Percentiles rank a stretch among this genome's conserved stretches.
Evolutionary conservation across 2,113 vertebrate species (phyloP).

Genomic region (Heliornis fulica): DNA sequence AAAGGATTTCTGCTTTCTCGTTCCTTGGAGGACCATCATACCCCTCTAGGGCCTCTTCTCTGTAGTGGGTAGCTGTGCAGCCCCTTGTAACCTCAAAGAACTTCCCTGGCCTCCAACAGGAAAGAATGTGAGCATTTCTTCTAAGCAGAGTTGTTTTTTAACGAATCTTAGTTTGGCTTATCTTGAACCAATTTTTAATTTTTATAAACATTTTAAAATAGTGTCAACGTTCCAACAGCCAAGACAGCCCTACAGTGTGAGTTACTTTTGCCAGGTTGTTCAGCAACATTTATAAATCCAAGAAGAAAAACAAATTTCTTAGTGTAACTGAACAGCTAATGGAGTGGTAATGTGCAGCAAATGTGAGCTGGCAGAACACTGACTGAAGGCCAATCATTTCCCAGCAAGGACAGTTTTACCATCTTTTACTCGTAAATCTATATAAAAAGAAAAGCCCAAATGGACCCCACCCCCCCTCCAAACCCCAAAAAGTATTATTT

Average conservation of each 20-base stretch:
- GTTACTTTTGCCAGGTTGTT: background rate
- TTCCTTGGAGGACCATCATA: background rate
- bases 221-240: background rate
- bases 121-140: background rate
- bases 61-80: background rate
- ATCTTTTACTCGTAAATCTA: background rate
- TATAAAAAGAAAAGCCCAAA: background rate
- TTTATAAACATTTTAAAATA: background rate
- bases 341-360: background rate
- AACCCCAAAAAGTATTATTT: background rate
- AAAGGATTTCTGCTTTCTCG: rapidly evolving
- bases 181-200: background rate
- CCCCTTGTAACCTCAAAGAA: background rate
- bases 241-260: background rate
- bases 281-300: background rate
- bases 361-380: background rate
- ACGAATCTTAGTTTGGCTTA: background rate
- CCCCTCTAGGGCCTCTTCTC: background rate
- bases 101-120: background rate
- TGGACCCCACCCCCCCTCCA: no score
- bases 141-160: background rate
- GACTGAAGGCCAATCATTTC: background rate
- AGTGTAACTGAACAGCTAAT: background rate
- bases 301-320: background rate
- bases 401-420: background rate